These are phyloP conservation scores for Cephus pulcher DNA, from an alignment of 2,888 invertebrate species.

Conservation along the genomic window DNA sequence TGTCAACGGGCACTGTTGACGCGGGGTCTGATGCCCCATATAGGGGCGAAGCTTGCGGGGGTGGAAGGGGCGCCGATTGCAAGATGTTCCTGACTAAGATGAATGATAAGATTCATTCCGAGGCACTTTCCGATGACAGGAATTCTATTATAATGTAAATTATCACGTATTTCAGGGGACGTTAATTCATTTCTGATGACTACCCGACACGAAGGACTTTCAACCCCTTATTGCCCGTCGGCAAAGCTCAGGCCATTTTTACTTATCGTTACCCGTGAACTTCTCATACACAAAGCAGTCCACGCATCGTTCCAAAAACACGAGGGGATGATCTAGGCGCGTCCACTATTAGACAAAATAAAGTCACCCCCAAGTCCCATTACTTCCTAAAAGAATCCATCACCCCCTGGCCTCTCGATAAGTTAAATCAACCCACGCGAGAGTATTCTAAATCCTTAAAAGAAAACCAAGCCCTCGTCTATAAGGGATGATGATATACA, in stretches of 20 bases:
- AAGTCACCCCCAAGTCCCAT: neutral
- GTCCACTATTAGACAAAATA: neutral
- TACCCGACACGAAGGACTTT: neutral
- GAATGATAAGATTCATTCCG: neutral
- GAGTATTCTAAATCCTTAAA: neutral
- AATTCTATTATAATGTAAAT: neutral
- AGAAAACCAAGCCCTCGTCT: neutral
- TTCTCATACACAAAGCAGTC: neutral
- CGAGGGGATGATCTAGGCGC: too few species aligned
- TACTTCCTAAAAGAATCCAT: neutral
- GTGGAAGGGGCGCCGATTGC: neutral
- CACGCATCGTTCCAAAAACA: neutral
- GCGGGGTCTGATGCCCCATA: neutral
- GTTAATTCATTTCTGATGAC: neutral
- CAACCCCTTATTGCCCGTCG: neutral
- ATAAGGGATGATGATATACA: neutral
- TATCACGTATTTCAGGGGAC: neutral
- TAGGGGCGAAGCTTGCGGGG: too few species aligned
- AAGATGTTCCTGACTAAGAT: neutral
- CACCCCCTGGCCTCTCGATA: too few species aligned
- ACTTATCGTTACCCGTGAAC: neutral
- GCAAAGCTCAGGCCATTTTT: neutral
- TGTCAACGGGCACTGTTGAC: neutral
- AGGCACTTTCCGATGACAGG: neutral
- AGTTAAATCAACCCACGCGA: neutral